Percentiles rank a stretch among this genome's conserved stretches.
These are phyloP conservation scores for Bombus balteatus DNA, from an alignment of 1,140 invertebrate species.

Conservation along the genomic window DNA sequence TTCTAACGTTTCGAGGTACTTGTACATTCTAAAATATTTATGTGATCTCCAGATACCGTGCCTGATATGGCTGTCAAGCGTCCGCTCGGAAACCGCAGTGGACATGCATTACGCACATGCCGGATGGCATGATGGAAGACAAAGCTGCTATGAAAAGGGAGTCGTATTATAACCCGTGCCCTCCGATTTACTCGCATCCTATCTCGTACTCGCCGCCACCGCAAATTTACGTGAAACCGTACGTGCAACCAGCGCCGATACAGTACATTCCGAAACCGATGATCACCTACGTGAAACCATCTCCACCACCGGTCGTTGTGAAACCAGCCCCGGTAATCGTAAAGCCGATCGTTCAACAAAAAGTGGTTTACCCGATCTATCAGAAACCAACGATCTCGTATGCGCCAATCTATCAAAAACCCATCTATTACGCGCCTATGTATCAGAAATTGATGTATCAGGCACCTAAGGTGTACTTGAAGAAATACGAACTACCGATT, in stretches of 20 bases:
- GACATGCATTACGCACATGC: slow-evolving; percentile 56
- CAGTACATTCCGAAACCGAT: slow-evolving; percentile 60
- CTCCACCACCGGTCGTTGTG: slow-evolving; percentile 17
- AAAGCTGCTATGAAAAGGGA: slow-evolving; percentile 70
- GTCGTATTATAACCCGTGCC: slow-evolving; percentile 71
- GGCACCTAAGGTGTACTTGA: slow-evolving; percentile 47
- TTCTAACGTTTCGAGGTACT: neutral
- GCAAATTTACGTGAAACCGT: slow-evolving; percentile 59
- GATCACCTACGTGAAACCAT: slow-evolving; percentile 67
- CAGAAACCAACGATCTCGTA: slow-evolving; percentile 69
- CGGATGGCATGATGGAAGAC: slow-evolving; percentile 52
- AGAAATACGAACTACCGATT: slow-evolving; percentile 48
- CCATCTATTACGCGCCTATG: slow-evolving; percentile 60
- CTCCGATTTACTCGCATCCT: slow-evolving; percentile 65
- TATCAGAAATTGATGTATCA: slow-evolving; percentile 61
- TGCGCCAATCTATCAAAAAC: slow-evolving; percentile 66
- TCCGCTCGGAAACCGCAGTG: slow-evolving; percentile 69
- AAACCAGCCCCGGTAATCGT: slow-evolving; percentile 43
- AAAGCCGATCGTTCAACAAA: slow-evolving; percentile 44
- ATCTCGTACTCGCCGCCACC: slow-evolving; percentile 58
- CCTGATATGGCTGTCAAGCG: slow-evolving; percentile 74
- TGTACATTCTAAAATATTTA: neutral
- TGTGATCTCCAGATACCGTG: slow-evolving; percentile 63
- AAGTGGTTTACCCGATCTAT: slow-evolving; percentile 36
- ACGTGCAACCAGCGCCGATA: slow-evolving; percentile 44